Evolutionary conservation across 2,797 vertebrate genomes (phyloP), one percentile per base, ranked within the genome.

Genomic region (Chaenodraco wilsoni): DNA sequence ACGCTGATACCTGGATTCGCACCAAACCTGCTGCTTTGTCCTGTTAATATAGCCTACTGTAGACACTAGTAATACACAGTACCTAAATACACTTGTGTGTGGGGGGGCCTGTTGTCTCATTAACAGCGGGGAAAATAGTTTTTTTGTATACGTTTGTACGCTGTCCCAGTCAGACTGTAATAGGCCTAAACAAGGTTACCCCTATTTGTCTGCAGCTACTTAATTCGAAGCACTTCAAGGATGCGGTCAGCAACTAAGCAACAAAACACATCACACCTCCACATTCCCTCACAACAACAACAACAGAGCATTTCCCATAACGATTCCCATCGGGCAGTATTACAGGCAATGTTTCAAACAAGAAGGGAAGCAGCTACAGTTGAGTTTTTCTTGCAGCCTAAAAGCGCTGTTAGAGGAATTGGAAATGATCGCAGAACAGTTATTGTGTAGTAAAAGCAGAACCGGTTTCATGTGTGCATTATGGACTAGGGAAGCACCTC

Each of bases 401-500:
- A 6, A 57, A 51, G 41, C 21, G 21, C n/a, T 31, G 55, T 41
- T 43, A 67, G 16, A 14, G 52, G 23, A 48, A 4, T 50, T 16
- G 60, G 37, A 72, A 78, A 56, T 11, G 7, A 64, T 64, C 1
- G 12, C 68, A 72, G 10, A 72, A 72, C 41, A 14, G 51, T 62
- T 65, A 14, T 33, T 63, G 58, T 40, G 66, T 65, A 76, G 58
- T 50, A 49, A 79, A 80, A n/a, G 16, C 56, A 56, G n/a, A 41
- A 44, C 31, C 60, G n/a, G 56, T 65, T 81, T 61, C 45, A 45
- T 21, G 45, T 9, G 54, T 76, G 74, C 65, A 65, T 78, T 75
- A 61, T 74, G 72, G 49, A 82, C 69, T 67, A 44, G 23, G 58
- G 69, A 40, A 80, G 58, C 76, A 81, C 76, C 86, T 87, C 85